Evolutionary conservation across 2,113 vertebrate species (phyloP).

Genomic region (Rhea americana): DNA sequence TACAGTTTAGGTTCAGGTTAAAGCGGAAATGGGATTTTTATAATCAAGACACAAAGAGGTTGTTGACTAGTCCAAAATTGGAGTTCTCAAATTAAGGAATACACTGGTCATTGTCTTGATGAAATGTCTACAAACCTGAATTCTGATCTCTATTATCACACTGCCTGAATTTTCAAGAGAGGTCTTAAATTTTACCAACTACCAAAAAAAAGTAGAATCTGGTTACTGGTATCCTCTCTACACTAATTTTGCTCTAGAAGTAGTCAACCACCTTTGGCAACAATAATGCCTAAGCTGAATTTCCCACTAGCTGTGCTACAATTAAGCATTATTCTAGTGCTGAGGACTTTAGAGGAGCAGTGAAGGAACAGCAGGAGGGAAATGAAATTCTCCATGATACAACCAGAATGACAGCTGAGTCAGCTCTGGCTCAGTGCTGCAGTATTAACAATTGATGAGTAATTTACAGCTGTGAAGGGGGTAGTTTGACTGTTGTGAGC

Average conservation of each 20-base stretch:
- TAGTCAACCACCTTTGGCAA: neutral
- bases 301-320: neutral
- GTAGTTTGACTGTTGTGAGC: conserved; percentile 51
- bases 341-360: conserved; percentile 46
- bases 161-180: neutral
- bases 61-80: neutral
- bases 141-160: neutral
- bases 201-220: neutral
- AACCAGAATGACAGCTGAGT: conserved; percentile 71
- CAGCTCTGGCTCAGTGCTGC: conserved; percentile 61
- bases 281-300: neutral
- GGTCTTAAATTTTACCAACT: neutral
- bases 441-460: conserved; percentile 76
- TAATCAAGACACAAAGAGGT: neutral
- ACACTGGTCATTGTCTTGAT: neutral
- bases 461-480: conserved; percentile 78
- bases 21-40: neutral
- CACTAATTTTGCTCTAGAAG: neutral
- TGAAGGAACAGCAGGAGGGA: conserved; percentile 44
- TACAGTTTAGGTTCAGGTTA: too few species aligned
- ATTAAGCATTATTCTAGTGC: neutral
- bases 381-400: conserved; percentile 56
- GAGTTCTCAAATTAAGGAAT: neutral
- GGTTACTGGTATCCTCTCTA: neutral
- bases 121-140: neutral